A percentile compares a stretch with the other conserved stretches of the same genome.
Conservation (phyloP, 1,140 invertebrate species). For the Ceratina australensis region DNA sequence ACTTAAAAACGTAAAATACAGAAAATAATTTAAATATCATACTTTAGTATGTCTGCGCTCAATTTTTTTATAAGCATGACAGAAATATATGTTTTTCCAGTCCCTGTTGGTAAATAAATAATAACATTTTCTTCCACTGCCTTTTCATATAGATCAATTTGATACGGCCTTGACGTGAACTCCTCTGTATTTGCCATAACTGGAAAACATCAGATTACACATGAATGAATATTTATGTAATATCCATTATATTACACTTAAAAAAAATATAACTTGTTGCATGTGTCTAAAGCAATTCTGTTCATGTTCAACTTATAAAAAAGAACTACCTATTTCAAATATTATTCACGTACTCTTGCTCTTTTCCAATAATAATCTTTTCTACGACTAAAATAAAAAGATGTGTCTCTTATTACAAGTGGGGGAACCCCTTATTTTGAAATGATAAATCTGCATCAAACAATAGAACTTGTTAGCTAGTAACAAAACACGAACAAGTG, state of each 20-base stretch:
- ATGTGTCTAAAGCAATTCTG: too few relatives aligned
- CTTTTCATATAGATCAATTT: slow-evolving; percentile 87
- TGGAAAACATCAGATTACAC: not conserved
- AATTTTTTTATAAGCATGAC: slow-evolving; percentile 88
- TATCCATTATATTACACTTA: not conserved
- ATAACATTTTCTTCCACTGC: slow-evolving; percentile 90
- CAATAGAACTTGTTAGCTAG: too few relatives aligned
- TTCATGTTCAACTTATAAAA: too few relatives aligned
- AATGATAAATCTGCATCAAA: too few relatives aligned
- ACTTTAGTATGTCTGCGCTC: slow-evolving; percentile 79
- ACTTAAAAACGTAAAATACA: not conserved
- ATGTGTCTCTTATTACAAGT: too few relatives aligned
- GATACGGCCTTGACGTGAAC: slow-evolving; percentile 82
- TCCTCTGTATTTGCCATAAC: slow-evolving; percentile 52
- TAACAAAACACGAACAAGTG: too few relatives aligned
- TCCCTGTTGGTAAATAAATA: slow-evolving; percentile 93
- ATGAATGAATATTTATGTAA: not conserved
- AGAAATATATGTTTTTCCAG: slow-evolving; percentile 96
- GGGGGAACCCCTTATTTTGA: too few relatives aligned
- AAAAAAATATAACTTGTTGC: too few relatives aligned
- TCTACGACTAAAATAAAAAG: too few relatives aligned
- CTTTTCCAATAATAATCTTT: too few relatives aligned
- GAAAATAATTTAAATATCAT: slow-evolving; percentile 55
- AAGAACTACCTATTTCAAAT: too few relatives aligned
- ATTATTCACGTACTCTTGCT: too few relatives aligned